Base-by-base conservation (phyloP, 2,113 vertebrate species). In the Arothron firmamentum region DNA sequence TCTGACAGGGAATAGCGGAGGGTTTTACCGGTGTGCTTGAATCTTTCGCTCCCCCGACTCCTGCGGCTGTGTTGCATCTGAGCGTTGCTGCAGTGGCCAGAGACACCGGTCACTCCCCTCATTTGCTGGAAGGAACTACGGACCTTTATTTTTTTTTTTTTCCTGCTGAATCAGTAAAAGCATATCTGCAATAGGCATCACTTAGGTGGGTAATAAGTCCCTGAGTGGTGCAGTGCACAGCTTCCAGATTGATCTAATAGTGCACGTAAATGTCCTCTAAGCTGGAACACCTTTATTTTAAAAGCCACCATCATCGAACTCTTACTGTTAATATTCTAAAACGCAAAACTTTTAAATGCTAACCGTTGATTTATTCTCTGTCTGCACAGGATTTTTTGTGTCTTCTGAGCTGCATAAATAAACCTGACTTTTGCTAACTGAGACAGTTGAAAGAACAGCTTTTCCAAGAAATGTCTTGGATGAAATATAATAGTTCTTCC, bases 21-120 rank as follows among this genome's bases (percentile, higher is more conserved):
- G 62, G 67, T 67, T 78, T 19, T n/a, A 55, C 31, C 70, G 66
- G 77, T 70, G 70, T n/a, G 47, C 60, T 78, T 54, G 51, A 74
- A 78, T 52, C 41, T 55, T 62, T 77, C 18, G 70, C 66, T 78
- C 53, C 48, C 38, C 21, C 60, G 21, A 17, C 54, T 70, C 60
- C 55, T 62, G 23, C 9, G 1, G 1, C 49, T 59, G 51, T 74
- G 75, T 64, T 59, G 41, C 54, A 5, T 7, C 66, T 68, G 56
- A 52, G 45, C 17, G 52, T 17, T 52, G 9, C 45, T 45, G 41
- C 49, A 69, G 53, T 56, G 45, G 42, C 6, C 59, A 17, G 10
- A 20, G 23, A 68, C 68, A 67, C 34, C 42, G 69, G 47, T 54
- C 18, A 69, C 66, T 61, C 56, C 47, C 45, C 61, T 59, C 2